Evolutionary conservation across 2,113 vertebrate species (phyloP).

Genomic region (Myocastor coypus): DNA sequence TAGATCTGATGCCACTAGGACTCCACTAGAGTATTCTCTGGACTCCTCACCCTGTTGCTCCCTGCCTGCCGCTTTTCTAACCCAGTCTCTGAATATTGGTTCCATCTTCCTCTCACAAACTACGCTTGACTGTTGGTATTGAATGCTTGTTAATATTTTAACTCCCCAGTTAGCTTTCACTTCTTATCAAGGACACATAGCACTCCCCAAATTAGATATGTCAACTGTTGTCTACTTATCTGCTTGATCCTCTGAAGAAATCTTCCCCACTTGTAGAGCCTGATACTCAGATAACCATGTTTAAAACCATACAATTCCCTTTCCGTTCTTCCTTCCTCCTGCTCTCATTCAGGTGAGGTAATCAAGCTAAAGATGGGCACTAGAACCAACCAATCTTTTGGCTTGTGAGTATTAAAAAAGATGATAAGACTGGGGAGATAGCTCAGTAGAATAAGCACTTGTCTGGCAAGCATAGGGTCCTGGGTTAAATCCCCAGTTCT

Average conservation of each 20-base stretch:
- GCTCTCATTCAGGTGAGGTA: background rate
- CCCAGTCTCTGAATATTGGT: background rate
- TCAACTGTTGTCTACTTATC: background rate
- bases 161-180: background rate
- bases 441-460: too few relatives aligned
- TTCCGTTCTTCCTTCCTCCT: background rate
- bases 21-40: background rate
- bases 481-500: too few relatives aligned
- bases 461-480: too few relatives aligned
- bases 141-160: slow-evolving; percentile 6
- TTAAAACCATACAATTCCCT: background rate
- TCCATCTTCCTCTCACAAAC: background rate
- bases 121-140: background rate
- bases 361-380: slow-evolving; percentile 51
- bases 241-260: background rate
- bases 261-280: background rate
- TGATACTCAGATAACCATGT: background rate
- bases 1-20: background rate
- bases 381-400: slow-evolving; percentile 31
- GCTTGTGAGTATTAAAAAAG: background rate
- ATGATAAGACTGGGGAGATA: background rate
- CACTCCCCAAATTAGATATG: background rate
- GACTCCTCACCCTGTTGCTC: background rate
- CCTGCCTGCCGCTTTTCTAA: background rate
- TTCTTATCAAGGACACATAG: background rate